Evolutionary conservation across 2,888 invertebrate species (phyloP).

Genomic region (Scrobipalpa atriplicella): DNA sequence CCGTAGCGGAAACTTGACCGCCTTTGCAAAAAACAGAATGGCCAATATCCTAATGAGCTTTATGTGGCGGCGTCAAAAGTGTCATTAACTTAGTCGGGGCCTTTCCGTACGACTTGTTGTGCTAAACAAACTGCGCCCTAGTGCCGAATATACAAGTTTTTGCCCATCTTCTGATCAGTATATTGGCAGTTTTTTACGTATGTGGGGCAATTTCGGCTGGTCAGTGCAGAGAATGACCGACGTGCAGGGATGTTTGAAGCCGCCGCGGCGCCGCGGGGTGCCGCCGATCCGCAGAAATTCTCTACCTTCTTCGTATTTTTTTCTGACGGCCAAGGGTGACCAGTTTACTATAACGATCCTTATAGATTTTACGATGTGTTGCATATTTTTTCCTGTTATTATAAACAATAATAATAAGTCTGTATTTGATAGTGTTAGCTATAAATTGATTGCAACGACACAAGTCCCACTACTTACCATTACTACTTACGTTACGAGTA

Average conservation of each 20-base stretch:
- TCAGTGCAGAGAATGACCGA: slow-evolving; percentile 61
- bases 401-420: not conserved
- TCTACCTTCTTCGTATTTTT: slow-evolving; percentile 61
- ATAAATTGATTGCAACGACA: too few species aligned
- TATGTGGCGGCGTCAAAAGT: slow-evolving; percentile 62
- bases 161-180: not conserved
- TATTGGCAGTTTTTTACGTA: slow-evolving; percentile 37
- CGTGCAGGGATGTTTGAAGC: slow-evolving; percentile 53
- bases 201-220: slow-evolving; percentile 77
- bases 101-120: slow-evolving; percentile 67
- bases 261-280: slow-evolving; percentile 73
- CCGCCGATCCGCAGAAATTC: slow-evolving; percentile 68
- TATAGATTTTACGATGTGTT: slow-evolving; percentile 24
- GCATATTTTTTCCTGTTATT: slow-evolving; percentile 16
- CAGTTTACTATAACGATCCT: slow-evolving; percentile 32
- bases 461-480: too few species aligned
- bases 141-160: slow-evolving; percentile 32
- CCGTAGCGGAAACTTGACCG: slow-evolving; percentile 33
- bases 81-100: slow-evolving; percentile 54
- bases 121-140: slow-evolving; percentile 73
- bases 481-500: too few species aligned
- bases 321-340: slow-evolving; percentile 48
- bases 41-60: slow-evolving; percentile 45
- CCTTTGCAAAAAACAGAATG: slow-evolving; percentile 42
- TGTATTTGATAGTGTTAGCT: not conserved